These are phyloP conservation scores for Microctenopoma steveboyesi DNA, from an alignment of 2,797 vertebrate species.

Conservation along the genomic window DNA sequence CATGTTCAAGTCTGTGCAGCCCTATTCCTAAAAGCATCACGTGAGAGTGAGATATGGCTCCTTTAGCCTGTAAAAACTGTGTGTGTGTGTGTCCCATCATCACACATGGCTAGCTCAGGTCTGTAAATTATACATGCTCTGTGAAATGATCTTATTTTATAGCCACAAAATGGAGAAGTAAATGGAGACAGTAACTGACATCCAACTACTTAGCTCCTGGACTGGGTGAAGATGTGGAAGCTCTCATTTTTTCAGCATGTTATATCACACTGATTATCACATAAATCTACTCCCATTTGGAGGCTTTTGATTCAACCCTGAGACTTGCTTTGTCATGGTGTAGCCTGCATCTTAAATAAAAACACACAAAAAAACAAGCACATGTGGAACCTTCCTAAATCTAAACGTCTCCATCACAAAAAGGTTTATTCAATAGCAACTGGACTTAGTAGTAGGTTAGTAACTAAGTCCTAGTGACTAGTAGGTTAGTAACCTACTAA, in stretches of 20 bases:
- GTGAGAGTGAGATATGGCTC: conserved; percentile 67
- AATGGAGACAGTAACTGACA: conserved; percentile 74
- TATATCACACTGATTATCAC: conserved; percentile 25
- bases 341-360: not conserved
- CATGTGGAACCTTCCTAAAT: not conserved
- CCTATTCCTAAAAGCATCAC: conserved; percentile 67
- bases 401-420: not conserved
- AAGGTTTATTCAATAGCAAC: too few species aligned
- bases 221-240: conserved; percentile 63
- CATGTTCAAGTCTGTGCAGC: conserved; percentile 39
- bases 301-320: conserved; percentile 9
- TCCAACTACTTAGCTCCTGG: conserved; percentile 61
- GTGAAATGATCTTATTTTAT: conserved; percentile 86
- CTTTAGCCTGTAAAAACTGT: conserved; percentile 63
- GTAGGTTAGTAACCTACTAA: too few species aligned
- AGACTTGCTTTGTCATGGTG: not conserved
- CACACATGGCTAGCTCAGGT: conserved; percentile 79
- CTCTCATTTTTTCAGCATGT: not conserved
- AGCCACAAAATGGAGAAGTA: conserved; percentile 74
- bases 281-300: conserved; percentile 22
- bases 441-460: too few species aligned
- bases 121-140: conserved; percentile 85
- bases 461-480: too few species aligned
- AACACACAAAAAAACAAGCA: not conserved
- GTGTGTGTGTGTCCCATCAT: conserved; percentile 65